phyloP scores from a whole-genome alignment of 2,797 vertebrate genomes.

The Platyrinchus mystaceus region DNA sequence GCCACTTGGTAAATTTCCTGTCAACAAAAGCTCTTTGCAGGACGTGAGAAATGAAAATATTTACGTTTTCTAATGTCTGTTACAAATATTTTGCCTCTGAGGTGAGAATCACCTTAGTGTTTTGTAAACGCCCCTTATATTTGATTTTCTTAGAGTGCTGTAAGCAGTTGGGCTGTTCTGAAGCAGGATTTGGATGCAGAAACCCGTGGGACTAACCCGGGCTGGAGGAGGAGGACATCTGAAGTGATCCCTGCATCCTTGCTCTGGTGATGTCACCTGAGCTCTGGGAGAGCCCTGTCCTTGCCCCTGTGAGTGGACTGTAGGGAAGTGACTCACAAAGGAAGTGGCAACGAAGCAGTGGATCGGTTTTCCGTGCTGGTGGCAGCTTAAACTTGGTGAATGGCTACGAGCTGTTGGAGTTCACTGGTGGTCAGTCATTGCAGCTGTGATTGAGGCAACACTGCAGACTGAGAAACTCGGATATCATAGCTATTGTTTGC shows the following conservation, averaged over 20 bases:
- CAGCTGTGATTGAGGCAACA: background rate
- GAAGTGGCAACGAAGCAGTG: rapidly evolving
- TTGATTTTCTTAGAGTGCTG: background rate
- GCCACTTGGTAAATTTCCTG: rapidly evolving
- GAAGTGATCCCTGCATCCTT: background rate
- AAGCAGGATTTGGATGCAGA: background rate
- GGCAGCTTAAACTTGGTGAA: rapidly evolving
- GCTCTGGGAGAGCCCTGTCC: background rate
- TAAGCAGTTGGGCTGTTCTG: background rate
- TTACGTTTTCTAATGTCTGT: background rate
- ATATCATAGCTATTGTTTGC: background rate
- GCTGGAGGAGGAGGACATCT: background rate
- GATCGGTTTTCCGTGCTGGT: rapidly evolving
- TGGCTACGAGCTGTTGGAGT: background rate
- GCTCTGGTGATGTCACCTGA: background rate
- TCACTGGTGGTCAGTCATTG: background rate
- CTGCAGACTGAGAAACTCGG: background rate
- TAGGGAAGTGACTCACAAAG: background rate
- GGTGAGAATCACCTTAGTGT: background rate
- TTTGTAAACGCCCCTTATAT: rapidly evolving
- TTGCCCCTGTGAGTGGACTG: rapidly evolving
- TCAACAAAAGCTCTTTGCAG: background rate
- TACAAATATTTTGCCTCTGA: background rate
- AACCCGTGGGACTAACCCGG: background rate
- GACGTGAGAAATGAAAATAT: background rate